Percentiles rank a stretch among this genome's conserved stretches.
phyloP scores from a whole-genome alignment of 2,113 vertebrate genomes.

The Corythornis vintsioides region DNA sequence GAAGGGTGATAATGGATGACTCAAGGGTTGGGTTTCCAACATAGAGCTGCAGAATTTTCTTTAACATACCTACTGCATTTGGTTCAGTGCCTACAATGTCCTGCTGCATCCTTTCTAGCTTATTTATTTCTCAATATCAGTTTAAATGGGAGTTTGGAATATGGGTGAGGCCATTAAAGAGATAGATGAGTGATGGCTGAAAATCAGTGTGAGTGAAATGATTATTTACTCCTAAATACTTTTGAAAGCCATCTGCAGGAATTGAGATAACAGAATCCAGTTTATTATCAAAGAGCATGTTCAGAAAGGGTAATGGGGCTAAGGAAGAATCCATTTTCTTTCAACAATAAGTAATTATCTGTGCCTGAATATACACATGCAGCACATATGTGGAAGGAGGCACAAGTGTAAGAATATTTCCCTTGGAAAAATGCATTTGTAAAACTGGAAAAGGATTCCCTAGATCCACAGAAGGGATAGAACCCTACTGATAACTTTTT shows the following conservation, averaged over 20 bases:
- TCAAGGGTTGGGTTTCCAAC: not conserved
- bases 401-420: not conserved
- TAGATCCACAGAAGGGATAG: not conserved
- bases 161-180: not conserved
- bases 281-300: conserved; percentile 34
- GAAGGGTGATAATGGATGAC: not conserved
- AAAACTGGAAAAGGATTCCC: conserved; percentile 24
- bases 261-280: conserved; percentile 14
- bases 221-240: not conserved
- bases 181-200: not conserved
- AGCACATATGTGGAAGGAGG: conserved; percentile 29
- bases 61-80: not conserved
- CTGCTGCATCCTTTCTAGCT: not conserved
- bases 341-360: conserved; percentile 41
- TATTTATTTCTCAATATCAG: not conserved
- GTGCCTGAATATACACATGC: conserved; percentile 17
- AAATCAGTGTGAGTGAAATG: not conserved
- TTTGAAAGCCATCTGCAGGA: conserved; percentile 33
- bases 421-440: conserved; percentile 3
- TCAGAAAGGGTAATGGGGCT: conserved; percentile 13
- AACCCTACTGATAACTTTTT: not conserved
- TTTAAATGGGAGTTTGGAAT: not conserved
- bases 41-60: not conserved
- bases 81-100: not conserved
- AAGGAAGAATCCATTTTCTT: conserved; percentile 35